Conservation (phyloP, 2,113 vertebrate species). For the Eudyptes chrysolophus region DNA sequence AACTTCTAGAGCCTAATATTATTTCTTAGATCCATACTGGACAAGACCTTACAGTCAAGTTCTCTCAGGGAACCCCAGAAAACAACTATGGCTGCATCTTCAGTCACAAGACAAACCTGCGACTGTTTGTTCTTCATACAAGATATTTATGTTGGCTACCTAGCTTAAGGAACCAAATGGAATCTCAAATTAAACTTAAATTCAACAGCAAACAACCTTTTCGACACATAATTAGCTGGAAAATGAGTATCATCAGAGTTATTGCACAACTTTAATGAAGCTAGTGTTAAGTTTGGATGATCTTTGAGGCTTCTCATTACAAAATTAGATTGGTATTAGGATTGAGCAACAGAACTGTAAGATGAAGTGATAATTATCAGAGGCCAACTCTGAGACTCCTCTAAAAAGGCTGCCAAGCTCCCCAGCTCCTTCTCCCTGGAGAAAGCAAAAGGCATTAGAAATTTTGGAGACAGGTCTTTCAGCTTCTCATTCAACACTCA, state of each 20-base stretch:
- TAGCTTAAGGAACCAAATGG: not conserved
- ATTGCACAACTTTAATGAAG: not conserved
- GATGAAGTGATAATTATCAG: not conserved
- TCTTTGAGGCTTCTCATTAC: not conserved
- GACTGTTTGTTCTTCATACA: not conserved
- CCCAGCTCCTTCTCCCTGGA: not conserved
- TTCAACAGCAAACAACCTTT: not conserved
- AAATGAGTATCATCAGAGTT: not conserved
- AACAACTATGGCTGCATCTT: not conserved
- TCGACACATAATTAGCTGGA: not conserved
- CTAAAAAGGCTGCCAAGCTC: constrained; percentile 4
- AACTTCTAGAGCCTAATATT: not conserved
- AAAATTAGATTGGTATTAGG: not conserved
- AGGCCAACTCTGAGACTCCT: not conserved
- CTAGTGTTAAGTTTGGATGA: not conserved
- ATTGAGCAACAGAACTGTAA: constrained; percentile 8
- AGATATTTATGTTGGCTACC: not conserved
- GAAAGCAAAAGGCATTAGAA: not conserved
- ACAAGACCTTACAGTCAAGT: not conserved
- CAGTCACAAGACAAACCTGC: not conserved
- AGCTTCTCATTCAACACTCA: not conserved
- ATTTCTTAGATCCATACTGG: not conserved
- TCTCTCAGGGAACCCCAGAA: not conserved
- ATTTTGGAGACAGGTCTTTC: not conserved
- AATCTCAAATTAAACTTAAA: not conserved